Conservation (phyloP, 2,113 vertebrate species). For the Gulo gulo region DNA sequence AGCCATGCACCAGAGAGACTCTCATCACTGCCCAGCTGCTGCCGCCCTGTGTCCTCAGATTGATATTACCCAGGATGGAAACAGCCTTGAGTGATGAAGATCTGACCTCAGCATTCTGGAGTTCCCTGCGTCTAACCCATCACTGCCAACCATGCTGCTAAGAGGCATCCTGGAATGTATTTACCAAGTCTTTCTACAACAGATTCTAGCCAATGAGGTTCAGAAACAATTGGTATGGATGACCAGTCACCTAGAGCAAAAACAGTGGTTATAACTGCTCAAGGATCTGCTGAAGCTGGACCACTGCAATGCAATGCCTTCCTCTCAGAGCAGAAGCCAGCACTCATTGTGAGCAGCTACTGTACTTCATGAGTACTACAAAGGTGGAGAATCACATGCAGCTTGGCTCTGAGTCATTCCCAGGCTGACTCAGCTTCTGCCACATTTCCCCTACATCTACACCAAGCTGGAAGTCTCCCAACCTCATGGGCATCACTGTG, state of each 20-base stretch:
- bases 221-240: slow-evolving; percentile 83
- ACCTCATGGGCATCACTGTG: slow-evolving; percentile 78
- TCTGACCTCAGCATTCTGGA: slow-evolving; percentile 47
- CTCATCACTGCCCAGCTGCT: slow-evolving; percentile 87
- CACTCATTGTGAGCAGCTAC: slow-evolving; percentile 81
- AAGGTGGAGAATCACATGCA: slow-evolving; percentile 87
- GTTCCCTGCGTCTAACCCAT: background rate
- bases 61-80: slow-evolving; percentile 91
- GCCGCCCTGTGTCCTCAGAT: slow-evolving; percentile 83
- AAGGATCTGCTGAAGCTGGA: slow-evolving; percentile 83
- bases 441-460: slow-evolving; percentile 85
- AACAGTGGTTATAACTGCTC: slow-evolving; percentile 83
- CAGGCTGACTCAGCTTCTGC: slow-evolving; percentile 83
- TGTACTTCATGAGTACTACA: slow-evolving; percentile 77
- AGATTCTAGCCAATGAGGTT: slow-evolving; percentile 87
- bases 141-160: background rate
- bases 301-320: slow-evolving; percentile 82
- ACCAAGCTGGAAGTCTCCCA: slow-evolving; percentile 85
- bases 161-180: slow-evolving; percentile 82
- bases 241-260: slow-evolving; percentile 80
- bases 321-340: slow-evolving; percentile 85
- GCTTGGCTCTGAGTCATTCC: slow-evolving; percentile 82
- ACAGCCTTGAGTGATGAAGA: slow-evolving; percentile 86
- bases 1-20: slow-evolving; percentile 77
- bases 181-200: slow-evolving; percentile 86